Evolutionary conservation across 1,140 invertebrate species (phyloP).

Genomic region (Ectropis grisescens): DNA sequence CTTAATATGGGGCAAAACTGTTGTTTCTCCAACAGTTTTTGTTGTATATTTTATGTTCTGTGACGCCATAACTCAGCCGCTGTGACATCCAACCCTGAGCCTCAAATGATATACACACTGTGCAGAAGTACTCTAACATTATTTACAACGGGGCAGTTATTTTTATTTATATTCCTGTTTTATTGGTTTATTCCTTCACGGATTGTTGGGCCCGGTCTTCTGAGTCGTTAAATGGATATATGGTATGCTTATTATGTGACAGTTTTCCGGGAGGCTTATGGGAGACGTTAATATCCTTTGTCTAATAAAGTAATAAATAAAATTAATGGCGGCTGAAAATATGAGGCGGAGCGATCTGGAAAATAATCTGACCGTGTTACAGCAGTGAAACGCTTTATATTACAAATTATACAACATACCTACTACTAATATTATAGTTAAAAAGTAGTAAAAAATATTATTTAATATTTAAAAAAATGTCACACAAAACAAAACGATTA

Average conservation of each 20-base stretch:
- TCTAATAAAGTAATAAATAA: too few relatives aligned
- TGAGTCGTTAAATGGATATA: slow-evolving; percentile 29
- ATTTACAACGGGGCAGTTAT: slow-evolving; percentile 58
- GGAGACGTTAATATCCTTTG: too few relatives aligned
- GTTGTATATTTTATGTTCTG: slow-evolving; percentile 46
- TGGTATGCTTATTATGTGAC: slow-evolving; percentile 6
- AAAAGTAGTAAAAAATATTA: too few relatives aligned
- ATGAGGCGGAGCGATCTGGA: too few relatives aligned
- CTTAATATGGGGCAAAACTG: slow-evolving; percentile 66
- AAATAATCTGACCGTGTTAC: too few relatives aligned
- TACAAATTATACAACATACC: too few relatives aligned
- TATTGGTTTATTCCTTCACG: slow-evolving; percentile 60
- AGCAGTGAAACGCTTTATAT: too few relatives aligned
- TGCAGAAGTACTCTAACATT: slow-evolving; percentile 26
- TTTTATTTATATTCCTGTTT: slow-evolving; percentile 61
- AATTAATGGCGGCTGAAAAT: too few relatives aligned
- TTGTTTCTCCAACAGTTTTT: slow-evolving; percentile 64
- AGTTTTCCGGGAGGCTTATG: too few relatives aligned
- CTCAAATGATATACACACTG: slow-evolving; percentile 9
- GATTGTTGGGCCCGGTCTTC: slow-evolving; percentile 35
- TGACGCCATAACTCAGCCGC: slow-evolving; percentile 57
- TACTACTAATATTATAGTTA: too few relatives aligned
- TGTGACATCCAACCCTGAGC: slow-evolving; percentile 48
- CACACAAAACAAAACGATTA: too few relatives aligned
- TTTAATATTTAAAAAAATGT: too few relatives aligned